Evolutionary conservation across 92 coral and sea anemone genomes (phyloP), one percentile per base, ranked within the genome.

Genomic region (Epizoanthus rinbou): DNA sequence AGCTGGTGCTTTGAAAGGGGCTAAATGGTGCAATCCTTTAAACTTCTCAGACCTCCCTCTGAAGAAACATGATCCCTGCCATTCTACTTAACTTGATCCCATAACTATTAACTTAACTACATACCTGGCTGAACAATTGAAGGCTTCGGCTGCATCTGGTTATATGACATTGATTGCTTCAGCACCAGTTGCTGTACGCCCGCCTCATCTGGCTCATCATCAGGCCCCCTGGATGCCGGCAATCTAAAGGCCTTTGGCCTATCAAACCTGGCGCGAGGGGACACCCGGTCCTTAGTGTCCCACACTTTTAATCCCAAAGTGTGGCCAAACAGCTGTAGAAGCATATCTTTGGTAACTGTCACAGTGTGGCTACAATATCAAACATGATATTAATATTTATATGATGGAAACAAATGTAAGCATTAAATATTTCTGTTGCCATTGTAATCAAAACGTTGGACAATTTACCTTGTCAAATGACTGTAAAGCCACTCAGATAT

Each of bases 181-280:
- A 67, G 33, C 16, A 96, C 98, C 64, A 91, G 87, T 64, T 92
- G 90, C 69, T 87, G 91, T 9, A 96, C 98, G 11, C 91, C 92
- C 37, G 76, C 87, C 72, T 80, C 84, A 18, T 70, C 71, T 25
- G 87, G 81, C 63, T 81, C 91, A 35, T 94, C 94, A 21, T 96
- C 99, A 6, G 89, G 90, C n/a, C 86, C 90, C 76, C 86, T 85
- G 2, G 86, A 80, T 19, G 85, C 87, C 25, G 99, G 98, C 68
- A 96, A 67, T 53, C 98, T 82, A 82, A 96, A 94, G 0, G 98
- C 99, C 80, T 96, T 96, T 25, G 99, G 99, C 21, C 99, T 85
- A 69, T 96, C 99, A 94, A 96, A 96, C 73, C 99, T 88, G 23
- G 99, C 99, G 68, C 98, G 94, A 5, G 99, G 94, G 1, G 99